Percentiles rank a stretch among this genome's conserved stretches.
Evolutionary conservation across 2,888 invertebrate genomes (phyloP).

Genomic region (Acheta domesticus): DNA sequence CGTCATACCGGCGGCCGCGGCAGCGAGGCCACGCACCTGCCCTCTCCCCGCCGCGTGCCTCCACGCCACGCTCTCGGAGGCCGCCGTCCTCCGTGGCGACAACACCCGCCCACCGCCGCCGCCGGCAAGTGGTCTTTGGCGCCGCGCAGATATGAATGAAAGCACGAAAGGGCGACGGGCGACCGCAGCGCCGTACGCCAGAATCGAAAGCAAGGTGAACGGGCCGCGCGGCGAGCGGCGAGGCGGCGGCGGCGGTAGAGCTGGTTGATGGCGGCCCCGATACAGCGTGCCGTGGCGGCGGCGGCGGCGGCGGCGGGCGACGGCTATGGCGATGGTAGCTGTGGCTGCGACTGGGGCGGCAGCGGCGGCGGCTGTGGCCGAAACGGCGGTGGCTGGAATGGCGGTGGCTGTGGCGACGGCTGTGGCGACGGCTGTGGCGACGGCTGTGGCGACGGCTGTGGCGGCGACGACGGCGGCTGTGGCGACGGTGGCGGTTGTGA

Average conservation of each 20-base stretch:
- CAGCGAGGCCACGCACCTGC: no score
- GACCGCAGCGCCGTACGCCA: background rate
- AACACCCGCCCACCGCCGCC: no score
- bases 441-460: background rate
- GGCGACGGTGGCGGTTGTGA: background rate
- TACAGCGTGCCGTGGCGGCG: background rate
- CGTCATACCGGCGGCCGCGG: no score
- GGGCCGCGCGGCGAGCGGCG: background rate
- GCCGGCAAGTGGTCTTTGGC: no score
- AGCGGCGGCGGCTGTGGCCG: background rate
- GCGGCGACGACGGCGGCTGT: background rate
- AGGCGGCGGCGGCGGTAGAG: background rate
- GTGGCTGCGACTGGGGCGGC: background rate
- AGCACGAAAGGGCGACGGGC: background rate
- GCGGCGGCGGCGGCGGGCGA: background rate
- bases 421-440: background rate
- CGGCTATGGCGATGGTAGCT: background rate
- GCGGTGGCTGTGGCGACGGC: background rate
- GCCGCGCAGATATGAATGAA: background rate
- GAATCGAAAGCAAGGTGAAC: slow-evolving; percentile 4
- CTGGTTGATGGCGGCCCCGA: background rate
- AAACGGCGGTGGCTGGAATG: background rate
- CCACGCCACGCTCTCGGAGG: no score
- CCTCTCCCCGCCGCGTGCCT: no score
- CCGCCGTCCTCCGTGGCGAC: no score